phyloP scores from a whole-genome alignment of 2,113 vertebrate species.

The Pollimyrus isidori region DNA sequence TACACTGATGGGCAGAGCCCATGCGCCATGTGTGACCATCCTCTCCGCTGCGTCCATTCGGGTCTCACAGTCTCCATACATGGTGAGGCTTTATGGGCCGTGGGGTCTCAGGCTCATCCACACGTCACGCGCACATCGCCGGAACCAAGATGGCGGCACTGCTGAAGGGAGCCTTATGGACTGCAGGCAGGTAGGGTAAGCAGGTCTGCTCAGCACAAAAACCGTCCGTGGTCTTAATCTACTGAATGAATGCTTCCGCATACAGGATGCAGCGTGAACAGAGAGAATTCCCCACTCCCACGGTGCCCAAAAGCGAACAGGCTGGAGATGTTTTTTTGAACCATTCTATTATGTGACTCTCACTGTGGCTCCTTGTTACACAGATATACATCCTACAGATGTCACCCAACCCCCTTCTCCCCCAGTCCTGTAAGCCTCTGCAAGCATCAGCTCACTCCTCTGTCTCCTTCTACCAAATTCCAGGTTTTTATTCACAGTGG shows the following conservation, averaged over 20 bases:
- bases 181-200: neutral
- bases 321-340: neutral
- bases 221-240: neutral
- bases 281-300: neutral
- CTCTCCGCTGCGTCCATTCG: neutral
- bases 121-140: neutral
- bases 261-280: neutral
- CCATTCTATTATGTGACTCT: neutral
- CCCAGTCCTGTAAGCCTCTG: neutral
- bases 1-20: neutral
- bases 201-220: neutral
- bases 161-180: neutral
- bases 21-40: neutral
- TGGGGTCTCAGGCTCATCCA: neutral
- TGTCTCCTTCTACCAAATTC: neutral
- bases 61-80: neutral
- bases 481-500: neutral
- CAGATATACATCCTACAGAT: conserved; percentile 5
- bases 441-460: neutral
- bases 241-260: neutral
- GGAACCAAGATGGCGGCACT: neutral
- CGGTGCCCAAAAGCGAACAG: neutral
- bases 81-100: neutral
- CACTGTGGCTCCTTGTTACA: neutral
- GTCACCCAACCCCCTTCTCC: neutral